Conservation (phyloP, 1,140 invertebrate genomes). For the Phymastichus coffea region DNA sequence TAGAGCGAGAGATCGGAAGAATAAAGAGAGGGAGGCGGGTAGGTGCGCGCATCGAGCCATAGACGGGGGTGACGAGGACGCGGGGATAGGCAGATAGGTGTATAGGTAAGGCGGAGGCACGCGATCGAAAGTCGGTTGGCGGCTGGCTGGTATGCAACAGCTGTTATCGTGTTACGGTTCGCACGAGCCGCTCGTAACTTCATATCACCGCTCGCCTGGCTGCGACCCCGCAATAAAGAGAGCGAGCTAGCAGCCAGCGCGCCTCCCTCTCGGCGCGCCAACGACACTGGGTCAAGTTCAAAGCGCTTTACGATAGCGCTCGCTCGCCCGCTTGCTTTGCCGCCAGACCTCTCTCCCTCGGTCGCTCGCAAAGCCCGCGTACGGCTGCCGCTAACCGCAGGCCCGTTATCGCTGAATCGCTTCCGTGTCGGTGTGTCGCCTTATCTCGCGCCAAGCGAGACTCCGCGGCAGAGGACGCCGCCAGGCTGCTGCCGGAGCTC, state of each 20-base stretch:
- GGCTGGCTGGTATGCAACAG: slow-evolving; percentile 41
- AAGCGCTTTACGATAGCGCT: slow-evolving; percentile 51
- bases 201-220: slow-evolving; percentile 38
- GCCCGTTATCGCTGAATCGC: too few species aligned
- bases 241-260: neutral
- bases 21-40: slow-evolving; percentile 7
- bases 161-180: slow-evolving; percentile 52
- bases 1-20: neutral
- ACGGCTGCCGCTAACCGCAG: neutral
- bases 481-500: too few species aligned
- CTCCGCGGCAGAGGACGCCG: too few species aligned
- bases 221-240: slow-evolving; percentile 16
- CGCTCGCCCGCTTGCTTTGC: slow-evolving; percentile 16
- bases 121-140: slow-evolving; percentile 39
- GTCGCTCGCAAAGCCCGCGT: neutral
- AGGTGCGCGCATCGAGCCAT: too few species aligned
- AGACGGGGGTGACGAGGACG: neutral
- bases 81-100: slow-evolving; percentile 4
- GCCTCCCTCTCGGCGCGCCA: neutral
- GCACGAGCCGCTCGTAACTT: slow-evolving; percentile 52
- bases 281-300: slow-evolving; percentile 51
- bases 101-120: slow-evolving; percentile 25
- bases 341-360: slow-evolving; percentile 13
- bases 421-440: too few species aligned
- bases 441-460: too few species aligned